These are phyloP conservation scores for Neodiprion virginianus DNA, from an alignment of 1,140 invertebrate species.

Conservation along the genomic window DNA sequence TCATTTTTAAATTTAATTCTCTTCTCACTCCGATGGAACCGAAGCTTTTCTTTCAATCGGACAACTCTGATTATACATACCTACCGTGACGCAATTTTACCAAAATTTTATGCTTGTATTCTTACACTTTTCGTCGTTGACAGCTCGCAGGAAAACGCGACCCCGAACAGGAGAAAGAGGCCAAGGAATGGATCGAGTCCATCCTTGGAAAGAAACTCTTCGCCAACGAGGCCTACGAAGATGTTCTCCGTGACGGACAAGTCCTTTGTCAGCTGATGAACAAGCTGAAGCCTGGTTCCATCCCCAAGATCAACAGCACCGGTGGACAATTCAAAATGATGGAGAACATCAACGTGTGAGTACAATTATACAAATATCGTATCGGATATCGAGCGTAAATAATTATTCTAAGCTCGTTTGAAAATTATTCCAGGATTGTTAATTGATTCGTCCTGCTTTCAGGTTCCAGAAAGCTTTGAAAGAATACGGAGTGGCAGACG, in stretches of 20 bases:
- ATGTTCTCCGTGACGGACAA: constrained; percentile 82
- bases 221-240: constrained; percentile 70
- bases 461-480: constrained; percentile 90
- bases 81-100: too few species aligned
- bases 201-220: constrained; percentile 84
- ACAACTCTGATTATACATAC: too few species aligned
- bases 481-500: constrained; percentile 86
- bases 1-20: not conserved
- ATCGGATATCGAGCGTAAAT: not conserved
- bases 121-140: constrained; percentile 39
- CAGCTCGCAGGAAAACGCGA: constrained; percentile 86
- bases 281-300: constrained; percentile 80
- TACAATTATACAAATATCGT: constrained; percentile 28
- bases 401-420: not conserved
- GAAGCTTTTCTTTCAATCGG: not conserved
- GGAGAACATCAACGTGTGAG: constrained; percentile 90
- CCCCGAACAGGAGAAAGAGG: constrained; percentile 81
- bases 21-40: not conserved
- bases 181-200: constrained; percentile 87
- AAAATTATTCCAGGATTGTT: not conserved
- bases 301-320: constrained; percentile 82
- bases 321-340: constrained; percentile 94
- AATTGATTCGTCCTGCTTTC: constrained; percentile 36
- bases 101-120: too few species aligned
- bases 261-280: constrained; percentile 87